Evolutionary conservation across 2,113 vertebrate species (phyloP), one percentile per base, ranked within the genome.

Genomic region (Lipotes vexillifer): DNA sequence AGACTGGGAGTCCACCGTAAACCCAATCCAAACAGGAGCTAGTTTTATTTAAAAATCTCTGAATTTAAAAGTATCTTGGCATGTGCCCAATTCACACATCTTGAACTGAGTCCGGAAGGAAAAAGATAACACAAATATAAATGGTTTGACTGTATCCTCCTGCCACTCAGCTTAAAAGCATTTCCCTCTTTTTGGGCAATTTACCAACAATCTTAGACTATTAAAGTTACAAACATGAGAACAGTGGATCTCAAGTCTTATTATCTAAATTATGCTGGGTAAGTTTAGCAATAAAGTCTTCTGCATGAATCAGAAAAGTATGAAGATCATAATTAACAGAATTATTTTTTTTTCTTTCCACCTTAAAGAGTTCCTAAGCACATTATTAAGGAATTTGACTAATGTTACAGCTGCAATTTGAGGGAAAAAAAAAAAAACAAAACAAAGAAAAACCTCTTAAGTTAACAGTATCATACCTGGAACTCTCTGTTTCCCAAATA

Each of bases 181-280:
- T 86, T 97, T 95, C 38, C 80, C 41, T 23, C 9, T 59, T 75
- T 49, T 13, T 8, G 57, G 85, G 93, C 85, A 92, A 96, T 78
- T 97, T 88, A 96, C 68, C 82, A 97, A 65, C 57, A 65, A 90
- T 96, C 96, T 94, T 21, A 92, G 78, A 38, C 65, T 68, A 92
- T 87, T 86, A 80, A 52, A 88, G n/a, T 94, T 95, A 94, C 77
- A 88, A 86, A 91, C 86, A 82, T 44, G 44, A 78, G 91, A 94
- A 90, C 82, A 86, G 55, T 72, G 20, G 29, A 31, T 17, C 46
- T 96, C 59, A 29, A 80, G 10, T 84, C 57, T 80, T 88, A 91
- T 38, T 52, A 86, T 94, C 88, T 89, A 41, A 82, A 63, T 93
- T 80, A 72, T 72, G 90, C 95, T 68, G 78, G 65, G 44, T 71